Evolutionary conservation across 2,797 vertebrate species (phyloP), one percentile per base, ranked within the genome.

Genomic region (Perodicticus potto): DNA sequence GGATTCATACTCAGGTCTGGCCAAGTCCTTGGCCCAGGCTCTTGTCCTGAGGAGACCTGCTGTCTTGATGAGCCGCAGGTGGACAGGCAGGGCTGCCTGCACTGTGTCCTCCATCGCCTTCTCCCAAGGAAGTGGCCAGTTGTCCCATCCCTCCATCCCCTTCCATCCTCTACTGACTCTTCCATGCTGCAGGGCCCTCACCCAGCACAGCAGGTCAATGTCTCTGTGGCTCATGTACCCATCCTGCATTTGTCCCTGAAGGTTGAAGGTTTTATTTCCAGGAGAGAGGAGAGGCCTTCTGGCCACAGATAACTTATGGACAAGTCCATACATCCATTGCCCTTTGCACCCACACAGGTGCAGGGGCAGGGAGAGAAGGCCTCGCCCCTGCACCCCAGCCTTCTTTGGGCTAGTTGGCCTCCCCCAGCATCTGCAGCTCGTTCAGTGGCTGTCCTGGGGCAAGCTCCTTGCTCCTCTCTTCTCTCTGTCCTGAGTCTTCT

Each of bases 251-350:
- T 13, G 82, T 14, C n/a, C 61, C 55, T n/a, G 82, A 94, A 89
- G 88, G 95, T 86, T n/a, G 8, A 49, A 73, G 63, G 17, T 73
- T 77, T 69, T 37, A 63, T 87, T 96, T 96, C 87, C 0, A 19
- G 78, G 84, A 89, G 91, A 95, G 74, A 32, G 67, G 57, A 76
- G n/a, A 37, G 34, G 34, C 43, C 37, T 25, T 72, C 43, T 1
- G 11, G 73, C 37, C 20, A 23, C 34, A 12, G 88, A 55, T 23
- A n/a, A 91, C 17, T 2, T 65, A 55, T 0, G 63, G 37, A 2
- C 65, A 7, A 2, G 10, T 37, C 5, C 29, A 63, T 27, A 6
- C 37, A 1, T 13, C 73, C 37, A 2, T 25, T 40, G 20, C 45
- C 45, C 27, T 73, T 29, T 43, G 84, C 43, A 16, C 49, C 0